These are phyloP conservation scores for Podocnemis expansa DNA, from an alignment of 2,113 vertebrate genomes.

Conservation along the genomic window DNA sequence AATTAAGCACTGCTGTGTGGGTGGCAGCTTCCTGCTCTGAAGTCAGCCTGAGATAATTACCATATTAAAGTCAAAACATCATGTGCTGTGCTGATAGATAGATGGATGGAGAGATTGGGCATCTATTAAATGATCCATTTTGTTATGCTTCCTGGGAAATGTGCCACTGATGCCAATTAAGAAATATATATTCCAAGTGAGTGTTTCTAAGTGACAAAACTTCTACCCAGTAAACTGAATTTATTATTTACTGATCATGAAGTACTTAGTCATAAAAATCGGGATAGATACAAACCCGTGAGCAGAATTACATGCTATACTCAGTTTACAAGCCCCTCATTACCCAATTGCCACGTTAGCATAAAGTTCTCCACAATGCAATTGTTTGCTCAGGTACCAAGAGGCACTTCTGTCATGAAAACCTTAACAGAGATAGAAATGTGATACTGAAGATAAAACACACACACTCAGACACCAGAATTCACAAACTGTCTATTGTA, in stretches of 20 bases:
- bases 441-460: slow-evolving; percentile 16
- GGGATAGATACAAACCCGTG: slow-evolving; percentile 57
- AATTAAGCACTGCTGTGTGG: slow-evolving; percentile 88
- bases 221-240: slow-evolving; percentile 79
- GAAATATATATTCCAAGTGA: slow-evolving; percentile 83
- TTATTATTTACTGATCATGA: slow-evolving; percentile 82
- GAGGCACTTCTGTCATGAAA: slow-evolving; percentile 36
- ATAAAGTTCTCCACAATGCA: neutral
- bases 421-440: slow-evolving; percentile 28
- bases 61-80: slow-evolving; percentile 89
- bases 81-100: slow-evolving; percentile 83
- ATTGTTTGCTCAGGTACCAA: neutral
- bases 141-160: slow-evolving; percentile 83
- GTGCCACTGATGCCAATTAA: slow-evolving; percentile 87
- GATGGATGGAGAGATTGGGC: slow-evolving; percentile 85
- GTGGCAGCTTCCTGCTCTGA: slow-evolving; percentile 85
- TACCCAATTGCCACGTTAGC: slow-evolving; percentile 26
- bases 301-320: slow-evolving; percentile 55
- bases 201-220: slow-evolving; percentile 80
- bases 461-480: slow-evolving; percentile 40
- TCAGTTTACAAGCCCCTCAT: slow-evolving; percentile 62
- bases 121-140: slow-evolving; percentile 88
- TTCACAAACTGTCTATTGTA: neutral
- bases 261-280: slow-evolving; percentile 72
- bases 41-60: slow-evolving; percentile 87